Evolutionary conservation across 2,797 vertebrate genomes (phyloP).

Genomic region (Mastacembelus armatus): DNA sequence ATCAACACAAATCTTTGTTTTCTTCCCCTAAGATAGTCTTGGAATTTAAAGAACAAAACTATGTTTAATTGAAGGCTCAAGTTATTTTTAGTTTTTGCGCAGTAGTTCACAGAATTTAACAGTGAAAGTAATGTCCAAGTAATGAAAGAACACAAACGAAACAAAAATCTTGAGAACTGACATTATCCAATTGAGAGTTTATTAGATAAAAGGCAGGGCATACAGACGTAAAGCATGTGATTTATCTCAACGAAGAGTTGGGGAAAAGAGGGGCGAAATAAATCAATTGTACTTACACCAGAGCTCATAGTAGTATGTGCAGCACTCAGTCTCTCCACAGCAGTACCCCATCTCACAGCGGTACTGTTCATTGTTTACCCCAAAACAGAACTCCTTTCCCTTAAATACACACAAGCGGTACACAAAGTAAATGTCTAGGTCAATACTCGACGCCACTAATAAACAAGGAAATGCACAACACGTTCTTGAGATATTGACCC

Average conservation of each 20-base stretch:
- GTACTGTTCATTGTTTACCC: constrained; percentile 88
- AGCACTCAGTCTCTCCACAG: constrained; percentile 88
- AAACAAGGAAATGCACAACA: constrained; percentile 27
- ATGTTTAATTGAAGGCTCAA: too few species aligned
- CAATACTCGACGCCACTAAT: constrained; percentile 28
- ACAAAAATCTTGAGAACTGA: not conserved
- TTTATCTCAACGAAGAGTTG: not conserved
- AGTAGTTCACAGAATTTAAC: not conserved
- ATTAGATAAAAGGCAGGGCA: not conserved
- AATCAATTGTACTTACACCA: constrained; percentile 83
- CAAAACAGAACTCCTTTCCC: constrained; percentile 88
- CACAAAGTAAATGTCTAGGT: constrained; percentile 35
- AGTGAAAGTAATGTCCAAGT: constrained; percentile 10
- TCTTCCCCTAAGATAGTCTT: too few species aligned
- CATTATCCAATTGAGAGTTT: not conserved
- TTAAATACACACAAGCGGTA: constrained; percentile 63
- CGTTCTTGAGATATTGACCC: not conserved
- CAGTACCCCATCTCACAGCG: constrained; percentile 90
- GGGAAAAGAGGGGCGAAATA: not conserved
- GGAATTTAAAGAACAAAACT: too few species aligned
- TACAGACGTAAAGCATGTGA: not conserved
- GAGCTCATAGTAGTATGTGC: constrained; percentile 89
- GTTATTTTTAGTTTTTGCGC: not conserved
- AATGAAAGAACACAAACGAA: not conserved
- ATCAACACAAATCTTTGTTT: too few species aligned